Evolutionary conservation across 2,888 invertebrate genomes (phyloP), one percentile per base, ranked within the genome.

Genomic region (Xanthia icteritia): DNA sequence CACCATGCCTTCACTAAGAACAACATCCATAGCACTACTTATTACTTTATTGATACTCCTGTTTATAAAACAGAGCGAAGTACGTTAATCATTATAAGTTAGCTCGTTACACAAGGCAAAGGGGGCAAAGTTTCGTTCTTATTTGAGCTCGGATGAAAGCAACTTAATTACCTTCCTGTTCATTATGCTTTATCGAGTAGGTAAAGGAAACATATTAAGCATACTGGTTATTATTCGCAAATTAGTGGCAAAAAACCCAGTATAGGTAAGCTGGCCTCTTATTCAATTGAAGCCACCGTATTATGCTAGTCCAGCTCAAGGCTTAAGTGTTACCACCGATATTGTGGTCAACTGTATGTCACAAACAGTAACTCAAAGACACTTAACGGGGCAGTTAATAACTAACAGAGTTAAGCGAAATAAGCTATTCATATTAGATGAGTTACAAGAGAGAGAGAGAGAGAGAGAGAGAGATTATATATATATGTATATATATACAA

Each of bases 131-230:
- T 63, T 70, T 45, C 27, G 42, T 42, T 51, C 48, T 64, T 66
- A 79, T 78, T 79, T 48, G 48, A 54, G 36, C 48, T 42, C 36
- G 71, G 42, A 75, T 27, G 56, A 81, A 45, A 71, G 70, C n/a
- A 63, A 51, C n/a, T 60, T 81, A 63, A 71, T 80, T 65, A 69
- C 36, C 8, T 68, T 56, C 36, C 36, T 54, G 56, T 81, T 67
- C 17, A 58, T 82, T 63, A 58, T 67, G 20, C 61, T 71, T 58
- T 31, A 63, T 42, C 2, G n/a, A 74, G 27, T 68, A 54, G 11
- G 36, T 65, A 76, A 54, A 64, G 48, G 20, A 27, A 64, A 64
- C 20, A 51, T 27, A 48, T 48, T 6, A 54, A 61, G 45, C 17
- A 42, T 68, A 68, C 27, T 56, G 39, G 3, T 31, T 39, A 56